Evolutionary conservation across 2,113 vertebrate genomes (phyloP), one percentile per base, ranked within the genome.

Genomic region (Carollia perspicillata): DNA sequence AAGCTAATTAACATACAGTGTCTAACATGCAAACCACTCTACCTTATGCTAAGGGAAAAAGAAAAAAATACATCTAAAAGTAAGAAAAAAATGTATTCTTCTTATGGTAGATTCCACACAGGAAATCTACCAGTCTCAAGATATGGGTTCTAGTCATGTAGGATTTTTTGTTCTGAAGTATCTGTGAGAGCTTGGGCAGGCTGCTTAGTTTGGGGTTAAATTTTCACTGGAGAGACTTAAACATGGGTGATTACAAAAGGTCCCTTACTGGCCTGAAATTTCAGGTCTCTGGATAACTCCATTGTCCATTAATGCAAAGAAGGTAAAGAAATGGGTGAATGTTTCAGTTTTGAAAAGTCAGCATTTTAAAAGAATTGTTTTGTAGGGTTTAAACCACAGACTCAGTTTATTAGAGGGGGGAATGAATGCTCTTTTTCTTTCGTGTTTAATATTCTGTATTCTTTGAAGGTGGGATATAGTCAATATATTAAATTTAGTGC

Each of bases 161-260:
- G 55, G 16, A 42, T 58, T 93, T 30, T 95, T 96, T 69, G 3
- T 71, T 96, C 18, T 88, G 37, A 85, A 63, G 16, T 85, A 6
- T 71, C 63, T 93, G 6, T 63, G 58, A 84, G 68, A 81, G 86
- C n/a, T 77, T 95, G 28, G 35, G 9, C 40, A 94, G 63, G 8
- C 8, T 89, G 49, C 30, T 85, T 84, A 55, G 51, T 92, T 94
- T 79, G 33, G 68, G 23, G 93, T 94, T 95, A 83, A 37, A 60
- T 93, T 84, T 90, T 94, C 30, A 80, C 22, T 93, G 47, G 58
- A 72, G 75, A 93, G 53, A 23, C 42, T 66, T 89, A 35, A 5
- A 28, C 10, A 22, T 47, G 9, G 8, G 5, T 93, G 42, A 58
- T 68, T 86, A 78, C 17, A 89, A 58, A 90, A 81, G 12, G 8